Evolutionary conservation across 2,113 vertebrate genomes (phyloP).

Genomic region (Microcebus ravelobensis): DNA sequence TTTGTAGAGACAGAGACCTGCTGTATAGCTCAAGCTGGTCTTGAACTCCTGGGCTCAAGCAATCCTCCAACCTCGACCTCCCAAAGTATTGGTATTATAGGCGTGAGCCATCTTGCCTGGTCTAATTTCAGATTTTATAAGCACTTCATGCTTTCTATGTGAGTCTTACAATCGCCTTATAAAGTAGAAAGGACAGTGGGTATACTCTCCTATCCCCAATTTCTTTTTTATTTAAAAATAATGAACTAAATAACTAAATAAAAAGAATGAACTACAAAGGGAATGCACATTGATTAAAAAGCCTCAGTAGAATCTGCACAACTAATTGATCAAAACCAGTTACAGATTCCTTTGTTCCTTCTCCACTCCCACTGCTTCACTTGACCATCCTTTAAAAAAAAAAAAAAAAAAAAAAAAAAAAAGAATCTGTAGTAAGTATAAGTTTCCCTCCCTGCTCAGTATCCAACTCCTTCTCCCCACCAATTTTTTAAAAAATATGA

Average conservation of each 20-base stretch:
- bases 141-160: not conserved
- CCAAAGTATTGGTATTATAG: no score
- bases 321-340: no score
- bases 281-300: constrained; percentile 1
- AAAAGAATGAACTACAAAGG: constrained; percentile 30
- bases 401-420: no score
- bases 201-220: not conserved
- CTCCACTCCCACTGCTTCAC: no score
- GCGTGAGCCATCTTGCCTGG: no score
- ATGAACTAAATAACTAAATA: not conserved
- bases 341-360: no score
- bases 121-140: constrained; percentile 21
- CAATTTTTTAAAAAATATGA: not conserved
- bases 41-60: no score
- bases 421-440: not conserved
- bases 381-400: no score
- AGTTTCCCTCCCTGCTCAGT: not conserved
- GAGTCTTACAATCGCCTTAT: not conserved
- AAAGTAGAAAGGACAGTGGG: not conserved
- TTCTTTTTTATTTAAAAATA: not conserved
- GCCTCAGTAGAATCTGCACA: not conserved
- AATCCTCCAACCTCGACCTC: no score
- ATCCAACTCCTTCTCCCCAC: not conserved
- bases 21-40: no score
- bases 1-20: no score